Conservation (phyloP, 2,888 invertebrate species). For the Drosophila neonasuta region DNA sequence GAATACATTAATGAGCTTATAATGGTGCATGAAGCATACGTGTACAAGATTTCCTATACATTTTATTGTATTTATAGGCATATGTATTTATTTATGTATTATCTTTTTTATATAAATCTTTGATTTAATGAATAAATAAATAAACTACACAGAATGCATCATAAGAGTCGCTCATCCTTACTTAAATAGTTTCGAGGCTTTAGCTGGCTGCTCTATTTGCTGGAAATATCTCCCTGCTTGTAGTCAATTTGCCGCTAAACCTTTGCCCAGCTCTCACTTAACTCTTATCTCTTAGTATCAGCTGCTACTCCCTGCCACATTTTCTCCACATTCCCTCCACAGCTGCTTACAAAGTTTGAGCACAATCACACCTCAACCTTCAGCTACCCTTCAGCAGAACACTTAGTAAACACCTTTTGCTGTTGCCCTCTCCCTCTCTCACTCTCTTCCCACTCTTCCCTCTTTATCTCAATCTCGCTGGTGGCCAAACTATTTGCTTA, state of each 20-base stretch:
- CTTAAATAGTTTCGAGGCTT: neutral
- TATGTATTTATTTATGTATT: too few species aligned
- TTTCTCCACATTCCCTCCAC: neutral
- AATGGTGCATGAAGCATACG: too few species aligned
- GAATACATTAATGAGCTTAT: too few species aligned
- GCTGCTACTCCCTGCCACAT: slow-evolving; percentile 1
- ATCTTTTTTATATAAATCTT: too few species aligned
- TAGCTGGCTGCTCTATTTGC: neutral
- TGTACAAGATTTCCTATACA: too few species aligned
- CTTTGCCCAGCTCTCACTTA: neutral
- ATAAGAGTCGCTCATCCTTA: too few species aligned
- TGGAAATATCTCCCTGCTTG: neutral
- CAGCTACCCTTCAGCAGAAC: slow-evolving; percentile 40
- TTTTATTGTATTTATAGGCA: too few species aligned
- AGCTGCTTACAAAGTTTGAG: slow-evolving; percentile 3
- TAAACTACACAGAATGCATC: too few species aligned
- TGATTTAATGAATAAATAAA: too few species aligned
- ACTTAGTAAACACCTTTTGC: slow-evolving; percentile 39
- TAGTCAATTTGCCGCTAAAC: neutral
- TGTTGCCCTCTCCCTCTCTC: neutral
- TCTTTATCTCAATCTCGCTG: slow-evolving; percentile 10
- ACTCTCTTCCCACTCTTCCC: neutral
- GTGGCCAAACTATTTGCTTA: slow-evolving; percentile 40
- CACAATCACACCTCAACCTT: slow-evolving; percentile 38
- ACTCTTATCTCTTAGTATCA: slow-evolving; percentile 14